Evolutionary conservation across 2,113 vertebrate species (phyloP).

Genomic region (Amia ocellicauda): DNA sequence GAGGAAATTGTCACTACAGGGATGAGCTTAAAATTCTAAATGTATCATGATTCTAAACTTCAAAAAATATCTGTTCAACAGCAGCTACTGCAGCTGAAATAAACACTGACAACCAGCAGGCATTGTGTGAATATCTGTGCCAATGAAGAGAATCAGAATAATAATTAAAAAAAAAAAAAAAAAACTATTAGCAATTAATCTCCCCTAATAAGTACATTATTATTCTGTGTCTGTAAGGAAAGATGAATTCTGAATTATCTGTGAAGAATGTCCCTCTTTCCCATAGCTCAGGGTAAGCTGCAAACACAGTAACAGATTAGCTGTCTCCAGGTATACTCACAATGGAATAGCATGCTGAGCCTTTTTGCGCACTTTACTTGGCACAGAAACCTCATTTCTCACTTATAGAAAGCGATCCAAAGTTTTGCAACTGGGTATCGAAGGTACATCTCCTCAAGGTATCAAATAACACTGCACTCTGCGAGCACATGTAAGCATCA

Average conservation of each 20-base stretch:
- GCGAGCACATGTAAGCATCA: slow-evolving; percentile 12
- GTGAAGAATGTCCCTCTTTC: slow-evolving; percentile 18
- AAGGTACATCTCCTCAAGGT: slow-evolving; percentile 12
- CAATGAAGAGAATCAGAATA: slow-evolving; percentile 25
- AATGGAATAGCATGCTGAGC: slow-evolving; percentile 7
- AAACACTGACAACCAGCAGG: slow-evolving; percentile 19
- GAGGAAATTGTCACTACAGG: slow-evolving; percentile 45
- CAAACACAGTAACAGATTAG: slow-evolving; percentile 19
- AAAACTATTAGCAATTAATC: slow-evolving; percentile 39
- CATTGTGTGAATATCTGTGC: slow-evolving; percentile 13
- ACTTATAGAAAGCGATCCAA: slow-evolving; percentile 5
- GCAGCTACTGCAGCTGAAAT: slow-evolving; percentile 40
- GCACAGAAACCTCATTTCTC: slow-evolving; percentile 16
- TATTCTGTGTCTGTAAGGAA: slow-evolving; percentile 25
- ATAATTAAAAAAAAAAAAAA: too few species aligned
- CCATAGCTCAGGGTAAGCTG: slow-evolving; percentile 12
- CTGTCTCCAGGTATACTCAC: slow-evolving; percentile 16
- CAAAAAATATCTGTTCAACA: slow-evolving; percentile 50
- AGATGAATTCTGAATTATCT: slow-evolving; percentile 23
- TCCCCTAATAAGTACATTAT: slow-evolving; percentile 30
- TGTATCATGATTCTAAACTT: slow-evolving; percentile 46
- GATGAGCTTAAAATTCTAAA: slow-evolving; percentile 51
- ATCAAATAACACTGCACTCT: slow-evolving; percentile 14
- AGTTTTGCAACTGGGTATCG: slow-evolving; percentile 15
- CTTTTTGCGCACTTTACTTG: slow-evolving; percentile 7